These are phyloP conservation scores for Rhinoraja longicauda DNA, from an alignment of 2,797 vertebrate species.

Conservation along the genomic window DNA sequence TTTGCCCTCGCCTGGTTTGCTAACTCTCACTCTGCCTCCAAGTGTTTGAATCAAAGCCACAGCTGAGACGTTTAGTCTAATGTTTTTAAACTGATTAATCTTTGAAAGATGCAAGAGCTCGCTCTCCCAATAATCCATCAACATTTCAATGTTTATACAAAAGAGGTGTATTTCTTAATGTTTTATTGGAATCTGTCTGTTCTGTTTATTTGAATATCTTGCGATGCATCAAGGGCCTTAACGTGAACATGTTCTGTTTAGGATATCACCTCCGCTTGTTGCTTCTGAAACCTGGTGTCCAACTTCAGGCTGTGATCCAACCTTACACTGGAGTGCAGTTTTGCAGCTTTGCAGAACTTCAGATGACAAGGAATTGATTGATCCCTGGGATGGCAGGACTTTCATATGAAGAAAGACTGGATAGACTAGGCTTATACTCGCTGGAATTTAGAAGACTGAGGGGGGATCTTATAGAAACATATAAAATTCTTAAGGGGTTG, in stretches of 20 bases:
- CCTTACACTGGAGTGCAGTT: not conserved
- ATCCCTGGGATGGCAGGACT: no score
- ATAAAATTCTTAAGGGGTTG: no score
- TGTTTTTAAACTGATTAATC: not conserved
- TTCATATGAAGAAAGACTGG: no score
- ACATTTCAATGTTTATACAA: constrained; percentile 1
- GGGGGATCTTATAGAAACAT: no score
- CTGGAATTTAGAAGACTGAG: no score
- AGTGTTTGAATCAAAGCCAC: not conserved
- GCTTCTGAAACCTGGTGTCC: no score
- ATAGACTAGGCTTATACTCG: no score
- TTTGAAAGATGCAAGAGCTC: not conserved
- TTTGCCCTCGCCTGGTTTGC: no score
- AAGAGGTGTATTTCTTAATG: not conserved
- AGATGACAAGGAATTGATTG: not conserved
- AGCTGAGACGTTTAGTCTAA: not conserved
- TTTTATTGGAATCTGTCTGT: not conserved
- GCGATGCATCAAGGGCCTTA: not conserved
- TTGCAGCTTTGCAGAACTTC: not conserved
- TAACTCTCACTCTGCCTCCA: no score
- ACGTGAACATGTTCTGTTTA: not conserved
- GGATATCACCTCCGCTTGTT: not conserved
- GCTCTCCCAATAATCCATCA: not conserved
- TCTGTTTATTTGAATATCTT: not conserved
- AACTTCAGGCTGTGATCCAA: not conserved